A percentile compares a stretch with the other conserved stretches of the same genome.
Evolutionary conservation across 2,113 vertebrate species (phyloP).

Genomic region (Pachypanchax playfairii): DNA sequence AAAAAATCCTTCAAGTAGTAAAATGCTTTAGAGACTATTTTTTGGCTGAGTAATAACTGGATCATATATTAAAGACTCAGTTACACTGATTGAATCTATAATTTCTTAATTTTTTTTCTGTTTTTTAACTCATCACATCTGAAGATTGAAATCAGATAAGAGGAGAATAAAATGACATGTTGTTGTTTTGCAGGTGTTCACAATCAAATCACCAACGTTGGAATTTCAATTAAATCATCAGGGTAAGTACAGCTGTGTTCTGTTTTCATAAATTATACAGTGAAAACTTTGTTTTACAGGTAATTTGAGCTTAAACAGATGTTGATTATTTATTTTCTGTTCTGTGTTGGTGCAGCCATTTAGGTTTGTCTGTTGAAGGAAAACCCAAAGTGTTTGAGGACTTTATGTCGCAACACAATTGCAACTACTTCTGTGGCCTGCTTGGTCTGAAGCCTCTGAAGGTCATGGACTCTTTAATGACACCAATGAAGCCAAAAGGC

Average conservation of each 20-base stretch:
- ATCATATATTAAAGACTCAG: no score
- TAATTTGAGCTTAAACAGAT: conserved; percentile 37
- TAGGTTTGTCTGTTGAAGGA: conserved; percentile 87
- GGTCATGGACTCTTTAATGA: conserved; percentile 77
- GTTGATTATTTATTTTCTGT: conserved; percentile 5
- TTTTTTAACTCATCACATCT: background rate
- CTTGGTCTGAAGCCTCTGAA: conserved; percentile 85
- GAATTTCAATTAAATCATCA: conserved; percentile 87
- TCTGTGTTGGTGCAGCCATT: conserved; percentile 82
- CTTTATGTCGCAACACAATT: conserved; percentile 85
- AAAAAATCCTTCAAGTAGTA: no score
- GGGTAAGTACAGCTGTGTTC: conserved; percentile 81
- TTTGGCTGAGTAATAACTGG: no score
- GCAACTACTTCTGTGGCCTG: conserved; percentile 90
- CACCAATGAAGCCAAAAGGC: conserved; percentile 84
- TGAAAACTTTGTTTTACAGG: conserved; percentile 43
- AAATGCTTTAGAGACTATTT: no score
- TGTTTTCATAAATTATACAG: conserved; percentile 22
- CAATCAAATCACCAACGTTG: conserved; percentile 90
- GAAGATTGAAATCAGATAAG: conserved; percentile 15
- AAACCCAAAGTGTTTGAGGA: conserved; percentile 88
- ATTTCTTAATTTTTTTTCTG: no score
- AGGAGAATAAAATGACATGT: conserved; percentile 19
- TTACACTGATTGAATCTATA: no score
- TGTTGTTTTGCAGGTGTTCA: conserved; percentile 86